Conservation (phyloP, 2,888 invertebrate genomes). For the Noctua comes region DNA sequence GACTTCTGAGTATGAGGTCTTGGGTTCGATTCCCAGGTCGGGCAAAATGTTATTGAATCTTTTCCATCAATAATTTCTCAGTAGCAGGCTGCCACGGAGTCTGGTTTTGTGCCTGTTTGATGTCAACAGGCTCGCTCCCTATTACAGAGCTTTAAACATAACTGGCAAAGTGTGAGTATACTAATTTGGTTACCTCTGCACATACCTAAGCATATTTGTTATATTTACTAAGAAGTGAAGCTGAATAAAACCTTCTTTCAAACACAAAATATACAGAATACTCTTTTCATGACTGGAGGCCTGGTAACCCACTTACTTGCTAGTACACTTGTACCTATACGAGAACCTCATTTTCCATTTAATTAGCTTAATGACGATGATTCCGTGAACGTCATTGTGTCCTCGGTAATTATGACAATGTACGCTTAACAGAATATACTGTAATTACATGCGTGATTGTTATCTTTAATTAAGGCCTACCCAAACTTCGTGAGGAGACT, state of each 20-base stretch:
- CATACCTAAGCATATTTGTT: no score
- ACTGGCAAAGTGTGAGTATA: no score
- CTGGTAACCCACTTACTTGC: conserved; percentile 5
- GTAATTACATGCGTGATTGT: conserved; percentile 13
- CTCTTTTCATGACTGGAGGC: background rate
- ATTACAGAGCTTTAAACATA: no score
- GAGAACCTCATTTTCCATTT: conserved; percentile 41
- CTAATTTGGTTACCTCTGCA: no score
- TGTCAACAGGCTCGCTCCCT: no score
- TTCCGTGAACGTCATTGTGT: conserved; percentile 38
- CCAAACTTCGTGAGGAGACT: background rate
- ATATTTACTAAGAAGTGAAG: background rate
- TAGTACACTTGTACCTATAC: background rate
- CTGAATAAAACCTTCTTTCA: background rate
- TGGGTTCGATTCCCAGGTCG: background rate
- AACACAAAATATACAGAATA: background rate
- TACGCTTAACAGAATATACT: conserved; percentile 29
- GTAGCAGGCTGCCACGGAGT: background rate
- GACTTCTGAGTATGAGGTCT: background rate
- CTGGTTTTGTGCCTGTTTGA: no score
- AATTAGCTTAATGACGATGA: conserved; percentile 51
- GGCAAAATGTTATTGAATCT: background rate
- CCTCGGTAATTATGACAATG: conserved; percentile 31
- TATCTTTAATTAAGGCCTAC: conserved; percentile 9
- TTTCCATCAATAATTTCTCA: background rate